phyloP scores from a whole-genome alignment of 2,888 invertebrate genomes.

The Morinoia aosen region DNA sequence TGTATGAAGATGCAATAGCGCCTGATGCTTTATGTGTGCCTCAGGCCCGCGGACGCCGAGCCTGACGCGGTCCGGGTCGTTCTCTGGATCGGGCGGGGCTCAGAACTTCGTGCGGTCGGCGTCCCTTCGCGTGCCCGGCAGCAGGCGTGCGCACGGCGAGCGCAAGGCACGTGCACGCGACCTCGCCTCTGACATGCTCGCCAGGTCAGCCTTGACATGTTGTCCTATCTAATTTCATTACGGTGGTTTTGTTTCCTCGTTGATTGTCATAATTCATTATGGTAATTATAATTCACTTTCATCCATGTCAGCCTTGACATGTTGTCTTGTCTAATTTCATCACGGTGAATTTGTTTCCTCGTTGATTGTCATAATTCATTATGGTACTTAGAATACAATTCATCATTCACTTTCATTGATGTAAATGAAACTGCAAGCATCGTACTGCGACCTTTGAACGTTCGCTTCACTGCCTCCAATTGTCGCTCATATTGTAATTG shows the following conservation, averaged over 20 bases:
- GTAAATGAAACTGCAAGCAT: too few relatives aligned
- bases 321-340: not conserved
- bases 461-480: too few relatives aligned
- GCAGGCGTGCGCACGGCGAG: constrained; percentile 55
- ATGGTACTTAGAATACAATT: too few relatives aligned
- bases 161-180: constrained; percentile 64
- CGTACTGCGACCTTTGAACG: too few relatives aligned
- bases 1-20: not conserved
- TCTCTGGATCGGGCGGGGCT: not conserved
- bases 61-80: constrained; percentile 47
- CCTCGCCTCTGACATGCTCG: constrained; percentile 67
- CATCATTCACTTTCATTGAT: too few relatives aligned
- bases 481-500: too few relatives aligned
- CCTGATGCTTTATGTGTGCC: not conserved
- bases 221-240: not conserved
- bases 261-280: not conserved
- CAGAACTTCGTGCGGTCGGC: constrained; percentile 57
- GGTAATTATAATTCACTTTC: too few relatives aligned
- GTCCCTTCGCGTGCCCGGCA: constrained; percentile 57
- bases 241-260: not conserved
- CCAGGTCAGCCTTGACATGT: constrained; percentile 57
- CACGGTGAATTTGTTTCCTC: not conserved
- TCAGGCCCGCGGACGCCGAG: constrained; percentile 55
- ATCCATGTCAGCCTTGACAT: constrained; percentile 57
- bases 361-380: not conserved